These are phyloP conservation scores for Coreius guichenoti DNA, from an alignment of 2,797 vertebrate species.

Conservation along the genomic window DNA sequence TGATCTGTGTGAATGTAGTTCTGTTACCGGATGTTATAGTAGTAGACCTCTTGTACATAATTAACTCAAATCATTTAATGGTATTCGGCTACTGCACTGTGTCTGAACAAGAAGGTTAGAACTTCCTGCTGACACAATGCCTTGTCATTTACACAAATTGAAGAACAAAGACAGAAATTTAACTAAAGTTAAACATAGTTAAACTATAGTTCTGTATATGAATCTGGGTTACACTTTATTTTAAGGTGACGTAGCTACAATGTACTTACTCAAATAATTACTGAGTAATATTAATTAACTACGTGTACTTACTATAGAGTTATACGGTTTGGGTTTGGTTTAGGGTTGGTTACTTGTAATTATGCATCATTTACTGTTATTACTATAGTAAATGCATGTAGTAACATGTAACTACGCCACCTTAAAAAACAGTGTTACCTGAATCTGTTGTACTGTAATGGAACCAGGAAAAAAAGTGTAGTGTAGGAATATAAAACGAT, in stretches of 20 bases:
- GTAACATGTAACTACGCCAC: no score
- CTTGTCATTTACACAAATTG: background rate
- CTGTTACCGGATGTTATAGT: slow-evolving; percentile 36
- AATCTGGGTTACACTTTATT: background rate
- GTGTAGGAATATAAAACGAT: background rate
- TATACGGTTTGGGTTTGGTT: no score
- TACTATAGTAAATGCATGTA: no score
- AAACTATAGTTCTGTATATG: background rate
- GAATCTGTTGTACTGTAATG: background rate
- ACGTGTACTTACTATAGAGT: no score
- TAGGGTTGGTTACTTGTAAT: no score
- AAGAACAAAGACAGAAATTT: background rate
- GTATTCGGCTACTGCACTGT: background rate
- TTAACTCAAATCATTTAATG: slow-evolving; percentile 36
- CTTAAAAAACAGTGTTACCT: no score
- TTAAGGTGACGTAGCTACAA: no score
- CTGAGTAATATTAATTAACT: no score
- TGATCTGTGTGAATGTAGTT: slow-evolving; percentile 39
- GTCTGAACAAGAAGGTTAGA: slow-evolving; percentile 9
- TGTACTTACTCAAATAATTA: no score
- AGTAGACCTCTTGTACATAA: slow-evolving; percentile 36
- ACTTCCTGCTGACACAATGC: background rate
- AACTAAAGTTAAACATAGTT: background rate
- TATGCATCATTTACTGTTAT: no score
- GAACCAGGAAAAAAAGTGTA: background rate